A percentile compares a stretch with the other conserved stretches of the same genome.
phyloP scores from a whole-genome alignment of 2,113 vertebrate genomes.

The Beaufortia kweichowensis region DNA sequence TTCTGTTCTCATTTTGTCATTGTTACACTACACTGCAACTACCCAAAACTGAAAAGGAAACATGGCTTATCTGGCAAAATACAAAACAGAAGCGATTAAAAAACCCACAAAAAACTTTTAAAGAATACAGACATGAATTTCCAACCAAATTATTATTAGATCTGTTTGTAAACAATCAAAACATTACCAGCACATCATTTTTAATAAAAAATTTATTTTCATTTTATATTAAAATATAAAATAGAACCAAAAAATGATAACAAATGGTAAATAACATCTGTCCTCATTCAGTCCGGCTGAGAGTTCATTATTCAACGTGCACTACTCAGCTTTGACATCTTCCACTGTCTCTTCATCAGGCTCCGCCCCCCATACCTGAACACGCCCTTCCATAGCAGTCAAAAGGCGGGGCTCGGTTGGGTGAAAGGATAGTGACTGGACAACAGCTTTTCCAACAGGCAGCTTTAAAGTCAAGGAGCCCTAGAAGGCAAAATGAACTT shows the following conservation, averaged over 20 bases:
- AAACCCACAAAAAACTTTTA: neutral
- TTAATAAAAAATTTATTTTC: too few species aligned
- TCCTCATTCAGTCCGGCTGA: neutral
- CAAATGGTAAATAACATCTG: neutral
- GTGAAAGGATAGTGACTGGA: conserved; percentile 89
- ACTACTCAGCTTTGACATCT: conserved; percentile 19
- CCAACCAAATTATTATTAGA: too few species aligned
- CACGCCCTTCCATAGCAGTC: conserved; percentile 76
- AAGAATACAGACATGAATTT: too few species aligned
- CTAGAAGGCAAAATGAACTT: conserved; percentile 59
- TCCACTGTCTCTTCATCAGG: conserved; percentile 65
- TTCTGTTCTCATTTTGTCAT: conserved; percentile 2
- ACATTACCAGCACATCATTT: too few species aligned
- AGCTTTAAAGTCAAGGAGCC: conserved; percentile 78
- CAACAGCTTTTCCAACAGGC: conserved; percentile 78
- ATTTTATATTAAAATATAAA: conserved; percentile 3
- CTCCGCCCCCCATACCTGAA: conserved; percentile 85
- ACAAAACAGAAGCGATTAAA: neutral
- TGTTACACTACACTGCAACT: too few species aligned
- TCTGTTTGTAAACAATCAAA: too few species aligned
- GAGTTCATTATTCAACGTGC: neutral
- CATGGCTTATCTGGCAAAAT: neutral
- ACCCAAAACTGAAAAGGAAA: neutral
- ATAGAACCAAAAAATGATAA: neutral
- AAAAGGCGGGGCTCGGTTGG: conserved; percentile 81